These are phyloP conservation scores for Phoeniculus purpureus DNA, from an alignment of 2,797 vertebrate species.

Conservation along the genomic window DNA sequence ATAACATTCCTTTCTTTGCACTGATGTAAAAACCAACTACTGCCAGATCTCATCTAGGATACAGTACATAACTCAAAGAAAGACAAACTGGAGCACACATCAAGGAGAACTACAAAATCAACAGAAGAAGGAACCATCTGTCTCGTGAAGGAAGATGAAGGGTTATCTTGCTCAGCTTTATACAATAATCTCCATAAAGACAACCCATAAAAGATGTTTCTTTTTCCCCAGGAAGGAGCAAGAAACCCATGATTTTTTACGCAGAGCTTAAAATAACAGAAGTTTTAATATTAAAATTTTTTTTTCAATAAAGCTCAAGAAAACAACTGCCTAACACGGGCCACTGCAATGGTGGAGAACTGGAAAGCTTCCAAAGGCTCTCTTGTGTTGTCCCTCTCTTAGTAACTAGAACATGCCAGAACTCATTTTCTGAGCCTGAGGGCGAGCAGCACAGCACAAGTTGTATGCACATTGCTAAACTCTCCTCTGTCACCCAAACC, in stretches of 20 bases:
- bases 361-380: neutral
- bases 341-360: neutral
- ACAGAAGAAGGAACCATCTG: no score
- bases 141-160: neutral
- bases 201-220: neutral
- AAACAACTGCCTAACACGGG: neutral
- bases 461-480: neutral
- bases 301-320: neutral
- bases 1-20: no score
- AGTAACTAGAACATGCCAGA: neutral
- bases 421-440: neutral
- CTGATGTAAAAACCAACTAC: no score
- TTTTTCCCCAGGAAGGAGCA: neutral
- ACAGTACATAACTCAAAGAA: no score
- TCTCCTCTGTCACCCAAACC: neutral
- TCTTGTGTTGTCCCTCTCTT: neutral
- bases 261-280: neutral
- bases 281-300: neutral
- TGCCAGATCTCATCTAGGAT: no score
- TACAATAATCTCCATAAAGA: neutral
- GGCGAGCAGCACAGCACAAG: neutral
- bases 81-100: no score
- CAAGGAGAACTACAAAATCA: no score
- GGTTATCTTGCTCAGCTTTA: neutral
- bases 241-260: conserved; percentile 35